Evolutionary conservation across 2,113 vertebrate genomes (phyloP), one percentile per base, ranked within the genome.

Genomic region (Phocoena sinus): DNA sequence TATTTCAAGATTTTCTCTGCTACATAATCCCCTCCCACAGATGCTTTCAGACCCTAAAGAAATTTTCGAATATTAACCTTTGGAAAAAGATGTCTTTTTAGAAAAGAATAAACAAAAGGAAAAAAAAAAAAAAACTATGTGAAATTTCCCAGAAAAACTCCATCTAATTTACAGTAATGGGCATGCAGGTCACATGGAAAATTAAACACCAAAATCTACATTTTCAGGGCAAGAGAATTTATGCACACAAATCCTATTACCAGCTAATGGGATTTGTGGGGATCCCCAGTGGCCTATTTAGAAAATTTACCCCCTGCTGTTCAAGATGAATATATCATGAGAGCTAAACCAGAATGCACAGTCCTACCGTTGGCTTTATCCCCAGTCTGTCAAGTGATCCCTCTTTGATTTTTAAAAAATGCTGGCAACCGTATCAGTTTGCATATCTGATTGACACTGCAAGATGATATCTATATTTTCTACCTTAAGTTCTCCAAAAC

Each of bases 211-310:
- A 94, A 97, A 97, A 98, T 98, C 89, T 83, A 93, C 95, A 96
- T 96, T 97, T 98, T 94, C 12, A 33, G 86, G 89, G 60, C 94
- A 96, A 60, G 62, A 92, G 94, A 96, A 96, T 94, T 97, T 97
- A 96, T 82, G 91, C 94, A 93, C 91, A 95, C 93, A 98, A 98
- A 98, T 98, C 97, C 95, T 95, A 97, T 98, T 98, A 97, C 89
- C 38, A 58, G 63, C 41, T 98, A 98, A 98, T 89, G 73, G 89
- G 97, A 98, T 98, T 98, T 98, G 93, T 97, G 83, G 71, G 71
- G 81, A 80, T 97, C 95, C 90, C 81, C 44, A 83, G 96, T 95
- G 97, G 92, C 70, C 96, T 92, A 9, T 12, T 95, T 93, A 85
- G 86, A 96, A 95, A 97, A 96, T 95, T 92, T 97, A 74, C 47